Evolutionary conservation across 1,140 invertebrate genomes (phyloP), one percentile per base, ranked within the genome.

Genomic region (Zaprionus vittiger): DNA sequence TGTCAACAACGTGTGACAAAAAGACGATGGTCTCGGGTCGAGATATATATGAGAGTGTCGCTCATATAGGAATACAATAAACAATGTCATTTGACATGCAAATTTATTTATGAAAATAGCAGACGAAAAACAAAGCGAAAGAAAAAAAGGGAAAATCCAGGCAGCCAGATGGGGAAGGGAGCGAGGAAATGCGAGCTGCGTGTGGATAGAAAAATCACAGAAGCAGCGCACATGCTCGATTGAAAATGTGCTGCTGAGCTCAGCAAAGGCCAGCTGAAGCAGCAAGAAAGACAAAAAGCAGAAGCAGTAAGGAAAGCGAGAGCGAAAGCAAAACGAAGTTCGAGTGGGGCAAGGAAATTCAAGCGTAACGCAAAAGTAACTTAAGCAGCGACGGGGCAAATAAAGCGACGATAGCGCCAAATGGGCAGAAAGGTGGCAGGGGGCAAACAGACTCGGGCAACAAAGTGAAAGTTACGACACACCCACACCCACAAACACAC

Each of bases 81-180:
- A 90, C 85, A 90, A 90, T 90, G 86, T 91, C 86, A 90, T 90
- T 90, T 91, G 73, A 80, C 86, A 90, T 90, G 85, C 85, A 90
- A 90, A 90, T 90, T 90, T 90, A 91, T 90, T 90, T 90, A 90
- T 90, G 85, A 90, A 89, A 90, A 90, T 90, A 91, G 81, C 86
- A 91, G 62, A 67, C 73, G 70, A 79, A 85, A 75, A 77, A 80
- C 67, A 73, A 80, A 81, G 71, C 17, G 70, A 57, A 73, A 63
- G 76, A 66, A 77, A 84, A 71, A 62, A 47, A 47, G 41, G 41
- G n/a, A 47, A 44, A 47, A 17, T 47, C 41, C 41, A 9, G n/a
- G 41, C 41, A 17, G 7, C 7, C 2, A 7, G n/a, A 17, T 4
- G n/a, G 31, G 9, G 31, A 17, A 9, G 9, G 20, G n/a, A 49